phyloP scores from a whole-genome alignment of 2,797 vertebrate species.

The Peromyscus aztecus region DNA sequence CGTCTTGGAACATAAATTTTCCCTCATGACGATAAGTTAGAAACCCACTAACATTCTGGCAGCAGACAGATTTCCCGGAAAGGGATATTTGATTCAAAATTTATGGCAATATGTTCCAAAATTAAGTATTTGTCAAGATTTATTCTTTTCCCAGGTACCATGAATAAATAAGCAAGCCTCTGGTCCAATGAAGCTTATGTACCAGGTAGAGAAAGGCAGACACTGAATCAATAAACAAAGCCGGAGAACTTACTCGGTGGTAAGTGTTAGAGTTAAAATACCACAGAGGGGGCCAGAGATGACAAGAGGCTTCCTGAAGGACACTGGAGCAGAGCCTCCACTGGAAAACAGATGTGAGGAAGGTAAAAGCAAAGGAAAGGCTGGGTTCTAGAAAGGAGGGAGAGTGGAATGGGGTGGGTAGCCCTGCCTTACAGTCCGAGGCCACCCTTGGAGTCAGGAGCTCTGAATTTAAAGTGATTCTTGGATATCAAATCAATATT shows the following conservation, averaged over 20 bases:
- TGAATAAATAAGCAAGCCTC: not conserved
- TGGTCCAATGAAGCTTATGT: not conserved
- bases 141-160: not conserved
- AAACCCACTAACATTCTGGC: slow-evolving; percentile 52
- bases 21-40: not conserved
- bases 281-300: rapidly evolving
- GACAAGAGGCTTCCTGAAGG: no score
- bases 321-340: not conserved
- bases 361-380: not conserved
- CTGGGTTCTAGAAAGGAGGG: not conserved
- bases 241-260: not conserved
- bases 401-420: not conserved
- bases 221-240: not conserved
- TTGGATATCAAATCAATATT: not conserved
- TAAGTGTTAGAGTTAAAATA: not conserved
- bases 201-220: not conserved
- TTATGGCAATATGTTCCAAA: not conserved
- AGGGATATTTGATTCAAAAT: slow-evolving; percentile 44
- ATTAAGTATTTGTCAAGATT: slow-evolving; percentile 37
- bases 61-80: slow-evolving; percentile 33
- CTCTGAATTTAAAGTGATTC: not conserved
- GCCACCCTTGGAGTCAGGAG: not conserved
- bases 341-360: not conserved
- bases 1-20: slow-evolving; percentile 31
- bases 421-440: no score